Percentiles rank a stretch among this genome's conserved stretches.
Evolutionary conservation across 2,113 vertebrate species (phyloP).

Genomic region (Callopanchax toddi): DNA sequence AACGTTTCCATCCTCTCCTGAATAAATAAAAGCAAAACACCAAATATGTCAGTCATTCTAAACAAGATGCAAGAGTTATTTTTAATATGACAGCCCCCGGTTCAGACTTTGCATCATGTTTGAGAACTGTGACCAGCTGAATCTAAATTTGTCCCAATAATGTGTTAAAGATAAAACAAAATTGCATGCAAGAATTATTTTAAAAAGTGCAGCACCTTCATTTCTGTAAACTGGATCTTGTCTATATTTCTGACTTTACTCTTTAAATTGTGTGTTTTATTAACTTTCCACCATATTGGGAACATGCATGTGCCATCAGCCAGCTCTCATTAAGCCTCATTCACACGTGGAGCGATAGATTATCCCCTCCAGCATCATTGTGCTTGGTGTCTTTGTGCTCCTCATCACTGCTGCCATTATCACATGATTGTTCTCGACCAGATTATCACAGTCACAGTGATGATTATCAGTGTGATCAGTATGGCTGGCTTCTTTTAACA

Average conservation of each 20-base stretch:
- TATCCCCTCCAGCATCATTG: slow-evolving; percentile 21
- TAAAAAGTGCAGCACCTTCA: no score
- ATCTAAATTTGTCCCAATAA: no score
- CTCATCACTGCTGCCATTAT: slow-evolving; percentile 38
- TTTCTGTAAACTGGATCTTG: no score
- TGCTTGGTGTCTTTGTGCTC: slow-evolving; percentile 47
- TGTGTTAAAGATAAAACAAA: no score
- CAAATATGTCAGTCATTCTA: not conserved
- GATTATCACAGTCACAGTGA: slow-evolving; percentile 49
- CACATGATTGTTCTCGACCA: slow-evolving; percentile 49
- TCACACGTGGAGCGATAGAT: slow-evolving; percentile 1
- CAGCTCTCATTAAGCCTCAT: slow-evolving; percentile 1
- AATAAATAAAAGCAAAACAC: not conserved
- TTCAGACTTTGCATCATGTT: not conserved
- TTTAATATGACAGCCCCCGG: not conserved
- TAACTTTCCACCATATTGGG: not conserved
- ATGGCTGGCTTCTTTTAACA: slow-evolving; percentile 23
- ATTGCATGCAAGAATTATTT: no score
- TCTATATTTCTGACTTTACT: not conserved
- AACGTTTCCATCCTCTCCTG: not conserved
- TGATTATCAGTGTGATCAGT: slow-evolving; percentile 50
- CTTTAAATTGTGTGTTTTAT: not conserved
- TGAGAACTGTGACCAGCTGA: not conserved
- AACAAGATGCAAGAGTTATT: not conserved
- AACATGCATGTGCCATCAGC: not conserved